Base-by-base conservation (phyloP, 1,140 invertebrate genomes). In the Diprion similis region DNA sequence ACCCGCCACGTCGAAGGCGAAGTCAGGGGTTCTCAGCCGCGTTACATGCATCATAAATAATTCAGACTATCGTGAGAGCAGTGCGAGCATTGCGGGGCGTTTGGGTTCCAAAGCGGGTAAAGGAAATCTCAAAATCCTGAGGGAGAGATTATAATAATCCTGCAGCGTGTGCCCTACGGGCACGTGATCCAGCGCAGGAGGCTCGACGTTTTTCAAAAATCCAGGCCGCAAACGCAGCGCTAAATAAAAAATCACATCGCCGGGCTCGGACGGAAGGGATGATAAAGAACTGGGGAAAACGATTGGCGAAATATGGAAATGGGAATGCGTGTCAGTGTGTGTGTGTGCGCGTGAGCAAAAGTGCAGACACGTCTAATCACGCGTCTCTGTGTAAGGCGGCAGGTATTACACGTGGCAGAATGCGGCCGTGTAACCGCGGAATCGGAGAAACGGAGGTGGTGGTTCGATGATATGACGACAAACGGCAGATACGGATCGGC, bases 1-100 rank as follows among this genome's bases (percentile, higher is more conserved):
- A 37, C 24, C 24, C 24, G 24, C 24, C 2, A 1, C 24, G n/a
- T 13, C 51, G n/a, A 13, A 13, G 51, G 8, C 51, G n/a, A n/a
- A 59, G n/a, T 13, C 51, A 59, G n/a, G 51, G 51, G 51, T 59
- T 59, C 51, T 59, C 51, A 17, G n/a, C 51, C 51, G 51, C 51
- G 51, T 13, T 37, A 37, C 24, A 37, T 37, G 24, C 24, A 37
- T 37, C n/a, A 59, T 59, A 59, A 59, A 59, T 59, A 59, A 59
- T 59, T 59, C 51, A 59, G 51, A 59, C 11, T 17, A 9, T 6
- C 51, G 24, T 37, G 24, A 37, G 24, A 37, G 24, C 24, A 37
- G 6, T 37, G 24, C 24, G 24, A 37, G 11, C 11, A 13, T 17
- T 59, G 51, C 11, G 8, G 8, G 11, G 6, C 11, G 51, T 59